Base-by-base conservation (phyloP, 2,113 vertebrate genomes). In the Monarcha castaneiventris region DNA sequence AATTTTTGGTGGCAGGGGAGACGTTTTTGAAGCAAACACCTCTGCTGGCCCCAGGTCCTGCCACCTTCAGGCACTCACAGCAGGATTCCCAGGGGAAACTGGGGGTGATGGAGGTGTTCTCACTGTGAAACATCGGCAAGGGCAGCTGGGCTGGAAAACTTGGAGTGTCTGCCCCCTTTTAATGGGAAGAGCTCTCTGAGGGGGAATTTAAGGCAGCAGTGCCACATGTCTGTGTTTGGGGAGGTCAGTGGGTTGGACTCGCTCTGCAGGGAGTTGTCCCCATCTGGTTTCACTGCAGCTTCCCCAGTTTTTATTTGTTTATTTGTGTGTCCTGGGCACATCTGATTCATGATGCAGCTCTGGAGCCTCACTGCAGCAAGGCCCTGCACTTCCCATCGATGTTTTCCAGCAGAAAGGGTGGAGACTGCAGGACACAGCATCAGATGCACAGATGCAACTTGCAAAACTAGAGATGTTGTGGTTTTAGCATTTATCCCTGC, bases 191-290 rank as follows among this genome's bases (percentile, higher is more conserved):
- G 44, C 4, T 92, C 76, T 95, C 81, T 15, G 44, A 83, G 86
- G 83, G 64, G 78, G 86, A 52, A 71, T 85, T 93, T 20, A 26
- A 85, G 88, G 80, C 90, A 96, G 84, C 84, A 89, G 72, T 76
- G 89, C 74, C 87, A 44, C 72, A 48, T 81, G 90, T 96, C 26
- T 16, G 44, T 66, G 59, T 64, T 55, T 87, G 75, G 90, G 93
- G 90, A 94, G 89, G 75, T 93, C 95, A 84, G 95, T 87, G 93
- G 87, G 84, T 25, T 93, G 93, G 61, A 22, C 59, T 78, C 33
- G 1, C 69, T 80, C 51, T 5, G 44, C 69, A 71, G 39, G 94
- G 94, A 97, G 15, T 96, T 95, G 95, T 90, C 84, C 52, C 17
- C 56, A 35, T 64, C 76, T 49, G 30, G 59, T 87, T 96, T 49